Conservation (phyloP, 2,888 invertebrate species). For the Odontocerum albicorne region DNA sequence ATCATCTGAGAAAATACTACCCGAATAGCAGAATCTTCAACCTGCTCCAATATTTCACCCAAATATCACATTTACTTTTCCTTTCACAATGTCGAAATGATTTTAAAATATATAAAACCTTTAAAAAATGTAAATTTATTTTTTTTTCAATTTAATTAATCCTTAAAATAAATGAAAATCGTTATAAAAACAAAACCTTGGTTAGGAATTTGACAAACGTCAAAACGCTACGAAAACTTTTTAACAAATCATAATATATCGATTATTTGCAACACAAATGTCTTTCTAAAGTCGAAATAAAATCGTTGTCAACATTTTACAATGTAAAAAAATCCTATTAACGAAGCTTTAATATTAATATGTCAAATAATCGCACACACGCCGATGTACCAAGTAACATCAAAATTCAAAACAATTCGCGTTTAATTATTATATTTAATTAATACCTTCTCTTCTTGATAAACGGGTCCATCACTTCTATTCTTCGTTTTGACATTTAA, state of each 20-base stretch:
- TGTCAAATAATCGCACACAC: background rate
- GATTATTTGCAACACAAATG: too few relatives aligned
- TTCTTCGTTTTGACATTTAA: conserved; percentile 42
- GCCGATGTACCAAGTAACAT: too few relatives aligned
- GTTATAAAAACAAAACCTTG: conserved; percentile 4
- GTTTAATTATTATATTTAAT: too few relatives aligned
- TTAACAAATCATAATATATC: too few relatives aligned
- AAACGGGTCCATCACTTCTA: conserved; percentile 85
- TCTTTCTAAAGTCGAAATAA: background rate
- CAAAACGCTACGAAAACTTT: conserved; percentile 2
- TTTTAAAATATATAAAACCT: too few relatives aligned
- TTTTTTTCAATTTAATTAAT: background rate
- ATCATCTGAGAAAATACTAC: too few relatives aligned
- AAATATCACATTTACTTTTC: too few relatives aligned
- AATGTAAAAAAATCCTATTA: background rate
- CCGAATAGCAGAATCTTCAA: too few relatives aligned
- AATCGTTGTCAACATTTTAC: background rate
- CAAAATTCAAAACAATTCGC: background rate
- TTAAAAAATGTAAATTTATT: background rate
- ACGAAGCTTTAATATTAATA: background rate
- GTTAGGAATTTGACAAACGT: conserved; percentile 13
- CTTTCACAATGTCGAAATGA: too few relatives aligned
- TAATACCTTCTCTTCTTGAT: conserved; percentile 75
- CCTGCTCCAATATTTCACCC: too few relatives aligned
- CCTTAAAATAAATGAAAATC: background rate